Evolutionary conservation across 2,797 vertebrate genomes (phyloP).

Genomic region (Tokudaia tokunoshimensis): DNA sequence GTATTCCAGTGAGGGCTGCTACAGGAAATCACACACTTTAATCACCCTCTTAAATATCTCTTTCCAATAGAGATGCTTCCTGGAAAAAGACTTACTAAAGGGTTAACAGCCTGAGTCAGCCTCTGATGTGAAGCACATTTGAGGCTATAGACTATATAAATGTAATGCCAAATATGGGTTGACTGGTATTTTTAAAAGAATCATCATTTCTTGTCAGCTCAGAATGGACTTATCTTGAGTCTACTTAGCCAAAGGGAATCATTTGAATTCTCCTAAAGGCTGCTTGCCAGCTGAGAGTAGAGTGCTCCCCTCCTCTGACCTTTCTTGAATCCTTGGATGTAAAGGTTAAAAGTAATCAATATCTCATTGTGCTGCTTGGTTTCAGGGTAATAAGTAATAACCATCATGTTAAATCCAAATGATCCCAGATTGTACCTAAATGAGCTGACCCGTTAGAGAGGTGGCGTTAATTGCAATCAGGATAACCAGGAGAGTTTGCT

Average conservation of each 20-base stretch:
- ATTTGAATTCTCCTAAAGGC: conserved; percentile 89
- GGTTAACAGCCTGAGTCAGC: conserved; percentile 81
- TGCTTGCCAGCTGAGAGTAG: conserved; percentile 84
- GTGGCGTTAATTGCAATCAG: conserved; percentile 88
- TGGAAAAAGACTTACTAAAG: conserved; percentile 82
- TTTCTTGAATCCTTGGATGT: conserved; percentile 88
- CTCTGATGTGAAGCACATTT: conserved; percentile 78
- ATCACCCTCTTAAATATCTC: conserved; percentile 69
- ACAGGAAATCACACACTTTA: conserved; percentile 26
- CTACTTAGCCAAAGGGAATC: conserved; percentile 85
- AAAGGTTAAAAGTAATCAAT: conserved; percentile 93
- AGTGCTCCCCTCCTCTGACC: conserved; percentile 84
- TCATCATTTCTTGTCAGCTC: conserved; percentile 86
- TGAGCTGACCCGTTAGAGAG: conserved; percentile 87
- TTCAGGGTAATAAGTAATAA: conserved; percentile 90
- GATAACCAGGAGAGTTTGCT: conserved; percentile 86
- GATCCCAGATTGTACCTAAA: conserved; percentile 87
- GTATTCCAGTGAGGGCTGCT: conserved; percentile 81
- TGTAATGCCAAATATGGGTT: conserved; percentile 75
- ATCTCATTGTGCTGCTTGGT: conserved; percentile 89
- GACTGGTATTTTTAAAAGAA: conserved; percentile 81
- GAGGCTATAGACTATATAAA: conserved; percentile 79
- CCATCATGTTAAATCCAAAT: conserved; percentile 89
- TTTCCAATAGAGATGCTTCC: conserved; percentile 76
- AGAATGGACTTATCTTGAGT: conserved; percentile 87